Base-by-base conservation (phyloP, 2,113 vertebrate species). In the Rhinoderma darwinii region DNA sequence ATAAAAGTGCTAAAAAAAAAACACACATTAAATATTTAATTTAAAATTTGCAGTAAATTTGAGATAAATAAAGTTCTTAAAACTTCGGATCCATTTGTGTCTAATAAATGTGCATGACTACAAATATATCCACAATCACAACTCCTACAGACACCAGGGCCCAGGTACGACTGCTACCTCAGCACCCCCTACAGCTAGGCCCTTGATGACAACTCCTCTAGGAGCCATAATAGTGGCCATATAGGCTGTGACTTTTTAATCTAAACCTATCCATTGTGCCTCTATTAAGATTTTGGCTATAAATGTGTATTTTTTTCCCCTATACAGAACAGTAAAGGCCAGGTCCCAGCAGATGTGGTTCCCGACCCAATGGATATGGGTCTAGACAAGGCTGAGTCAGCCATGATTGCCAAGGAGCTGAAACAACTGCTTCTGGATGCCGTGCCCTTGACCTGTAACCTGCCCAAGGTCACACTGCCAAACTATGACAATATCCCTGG, bases 401-500 rank as follows among this genome's bases (percentile, higher is more conserved):
- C 97, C 1, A 95, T 97, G 93, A 94, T 96, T 84, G 96, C 97
- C 87, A 97, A 97, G 91, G 97, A 97, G 83, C 94, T 98, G 68
- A 95, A 95, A 86, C 96, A 96, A 22, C 88, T 97, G 89, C 92
- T 98, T 82, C 93, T 95, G 90, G 97, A 98, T 9, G 95, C 96
- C 0, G 95, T 98, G 50, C 97, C 97, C 0, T 94, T 98, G 54
- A 97, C 95, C 90, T 98, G 97, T 20, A 95, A 96, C 91, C 96
- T 97, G 1, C 97, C 97, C 72, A 92, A 95, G 25, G 96, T 96
- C 88, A 98, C 97, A 0, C 91, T 98, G 54, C 96, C 95, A 87
- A 98, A 98, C 93, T 97, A 98, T 6, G 97, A 98, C 95, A 98
- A 98, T 88, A 96, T 98, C 81, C 97, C 97, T 0, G 97, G 97